Evolutionary conservation across 2,113 vertebrate species (phyloP).

Genomic region (Syrrhaptes paradoxus): DNA sequence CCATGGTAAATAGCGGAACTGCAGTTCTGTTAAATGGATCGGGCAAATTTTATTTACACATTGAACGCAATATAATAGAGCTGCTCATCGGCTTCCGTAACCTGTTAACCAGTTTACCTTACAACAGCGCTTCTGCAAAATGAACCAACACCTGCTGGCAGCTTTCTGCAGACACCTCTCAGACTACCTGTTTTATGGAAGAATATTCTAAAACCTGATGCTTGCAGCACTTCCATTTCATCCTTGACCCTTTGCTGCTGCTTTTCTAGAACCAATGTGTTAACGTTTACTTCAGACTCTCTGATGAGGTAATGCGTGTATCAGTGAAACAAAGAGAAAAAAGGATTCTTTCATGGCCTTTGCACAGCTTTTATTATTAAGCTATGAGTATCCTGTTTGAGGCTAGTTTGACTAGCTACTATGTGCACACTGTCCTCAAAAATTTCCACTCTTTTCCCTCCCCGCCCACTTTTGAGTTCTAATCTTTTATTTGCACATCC

Average conservation of each 20-base stretch:
- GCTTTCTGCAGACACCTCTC: slow-evolving; percentile 46
- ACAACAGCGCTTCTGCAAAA: slow-evolving; percentile 52
- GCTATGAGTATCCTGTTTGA: slow-evolving; percentile 79
- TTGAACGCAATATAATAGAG: slow-evolving; percentile 46
- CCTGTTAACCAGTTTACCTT: slow-evolving; percentile 60
- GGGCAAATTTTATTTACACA: slow-evolving; percentile 79
- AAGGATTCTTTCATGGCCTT: slow-evolving; percentile 80
- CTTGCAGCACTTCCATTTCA: slow-evolving; percentile 29
- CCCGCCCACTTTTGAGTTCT: slow-evolving; percentile 70
- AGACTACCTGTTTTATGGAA: slow-evolving; percentile 26
- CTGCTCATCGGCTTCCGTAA: slow-evolving; percentile 48
- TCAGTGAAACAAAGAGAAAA: slow-evolving; percentile 80
- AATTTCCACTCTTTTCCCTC: slow-evolving; percentile 78
- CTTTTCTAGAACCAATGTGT: slow-evolving; percentile 51
- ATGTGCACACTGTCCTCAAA: slow-evolving; percentile 78
- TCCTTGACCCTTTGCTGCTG: slow-evolving; percentile 32
- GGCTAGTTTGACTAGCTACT: slow-evolving; percentile 82
- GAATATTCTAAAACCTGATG: slow-evolving; percentile 30
- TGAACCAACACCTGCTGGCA: slow-evolving; percentile 29
- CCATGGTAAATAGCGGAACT: slow-evolving; percentile 61
- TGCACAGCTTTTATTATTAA: slow-evolving; percentile 83
- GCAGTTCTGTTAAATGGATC: slow-evolving; percentile 56
- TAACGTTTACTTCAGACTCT: slow-evolving; percentile 69
- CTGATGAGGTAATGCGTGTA: slow-evolving; percentile 86
- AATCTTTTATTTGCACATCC: slow-evolving; percentile 88